phyloP scores from a whole-genome alignment of 1,140 invertebrate species.

The Limonius californicus region DNA sequence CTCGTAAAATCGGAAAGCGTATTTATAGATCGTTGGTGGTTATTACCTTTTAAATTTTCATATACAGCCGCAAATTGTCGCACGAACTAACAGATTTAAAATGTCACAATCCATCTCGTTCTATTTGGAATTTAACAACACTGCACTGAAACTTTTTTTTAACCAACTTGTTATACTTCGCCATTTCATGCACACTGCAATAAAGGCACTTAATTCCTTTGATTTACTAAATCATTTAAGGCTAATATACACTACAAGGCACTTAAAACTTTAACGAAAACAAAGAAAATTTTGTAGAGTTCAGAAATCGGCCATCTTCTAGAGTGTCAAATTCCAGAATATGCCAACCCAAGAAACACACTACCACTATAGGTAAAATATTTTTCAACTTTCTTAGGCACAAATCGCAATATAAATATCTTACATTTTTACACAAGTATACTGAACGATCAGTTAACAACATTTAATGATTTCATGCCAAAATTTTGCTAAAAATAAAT shows the following conservation, averaged over 20 bases:
- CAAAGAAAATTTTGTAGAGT: constrained; percentile 46
- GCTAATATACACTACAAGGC: constrained; percentile 21
- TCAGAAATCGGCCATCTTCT: constrained; percentile 47
- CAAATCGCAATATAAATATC: not conserved
- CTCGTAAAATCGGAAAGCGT: constrained; percentile 32
- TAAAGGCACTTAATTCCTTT: constrained; percentile 7
- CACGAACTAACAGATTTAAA: constrained; percentile 40
- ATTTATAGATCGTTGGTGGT: constrained; percentile 25
- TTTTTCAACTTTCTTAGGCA: not conserved
- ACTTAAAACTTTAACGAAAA: constrained; percentile 42
- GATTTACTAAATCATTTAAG: not conserved
- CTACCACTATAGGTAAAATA: not conserved
- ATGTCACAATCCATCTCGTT: constrained; percentile 40
- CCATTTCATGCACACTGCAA: constrained; percentile 13
- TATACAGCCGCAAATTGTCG: constrained; percentile 38
- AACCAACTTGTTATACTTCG: constrained; percentile 1
- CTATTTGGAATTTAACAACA: constrained; percentile 39
- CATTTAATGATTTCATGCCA: not conserved
- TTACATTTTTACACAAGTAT: not conserved
- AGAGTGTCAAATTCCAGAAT: constrained; percentile 48
- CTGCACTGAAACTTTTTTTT: constrained; percentile 29
- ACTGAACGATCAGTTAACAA: not conserved
- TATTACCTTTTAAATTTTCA: constrained; percentile 40
- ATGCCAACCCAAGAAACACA: constrained; percentile 36
- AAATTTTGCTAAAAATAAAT: not conserved